phyloP scores from a whole-genome alignment of 2,797 vertebrate species.

The Sebastes cheni region DNA sequence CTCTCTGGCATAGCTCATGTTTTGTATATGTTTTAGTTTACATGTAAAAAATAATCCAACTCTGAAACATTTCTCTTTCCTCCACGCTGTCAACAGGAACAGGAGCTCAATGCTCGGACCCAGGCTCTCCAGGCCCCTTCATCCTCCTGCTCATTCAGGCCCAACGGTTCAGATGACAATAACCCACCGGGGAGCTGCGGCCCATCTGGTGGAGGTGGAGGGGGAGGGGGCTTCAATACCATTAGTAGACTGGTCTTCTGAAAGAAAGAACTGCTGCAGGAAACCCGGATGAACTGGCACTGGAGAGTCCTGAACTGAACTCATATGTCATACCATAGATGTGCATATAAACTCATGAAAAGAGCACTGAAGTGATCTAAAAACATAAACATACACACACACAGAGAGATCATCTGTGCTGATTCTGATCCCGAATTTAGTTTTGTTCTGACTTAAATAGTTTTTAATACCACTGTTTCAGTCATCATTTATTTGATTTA shows the following conservation, averaged over 20 bases:
- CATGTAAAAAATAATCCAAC: background rate
- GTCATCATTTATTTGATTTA: constrained; percentile 28
- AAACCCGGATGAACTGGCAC: constrained; percentile 33
- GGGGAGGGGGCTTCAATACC: constrained; percentile 92
- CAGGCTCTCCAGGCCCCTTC: constrained; percentile 94
- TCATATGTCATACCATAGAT: constrained; percentile 16
- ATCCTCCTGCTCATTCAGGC: constrained; percentile 94
- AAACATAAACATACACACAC: background rate
- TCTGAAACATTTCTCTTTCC: constrained; percentile 5
- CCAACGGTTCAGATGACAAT: constrained; percentile 97
- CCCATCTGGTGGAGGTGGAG: constrained; percentile 92
- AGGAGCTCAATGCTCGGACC: constrained; percentile 95
- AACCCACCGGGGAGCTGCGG: constrained; percentile 98
- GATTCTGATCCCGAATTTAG: constrained; percentile 25
- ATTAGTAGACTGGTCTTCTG: constrained; percentile 96
- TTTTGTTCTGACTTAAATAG: constrained; percentile 22
- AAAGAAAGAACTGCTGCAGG: constrained; percentile 46
- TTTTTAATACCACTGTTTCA: constrained; percentile 27
- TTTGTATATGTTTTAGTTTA: background rate
- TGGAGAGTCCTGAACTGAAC: constrained; percentile 15
- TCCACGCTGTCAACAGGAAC: constrained; percentile 85
- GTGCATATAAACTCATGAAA: constrained; percentile 29
- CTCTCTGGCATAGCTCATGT: background rate
- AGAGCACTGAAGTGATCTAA: constrained; percentile 50
- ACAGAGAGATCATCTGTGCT: constrained; percentile 4